Conservation (phyloP, 2,113 vertebrate genomes). For the Physeter macrocephalus region DNA sequence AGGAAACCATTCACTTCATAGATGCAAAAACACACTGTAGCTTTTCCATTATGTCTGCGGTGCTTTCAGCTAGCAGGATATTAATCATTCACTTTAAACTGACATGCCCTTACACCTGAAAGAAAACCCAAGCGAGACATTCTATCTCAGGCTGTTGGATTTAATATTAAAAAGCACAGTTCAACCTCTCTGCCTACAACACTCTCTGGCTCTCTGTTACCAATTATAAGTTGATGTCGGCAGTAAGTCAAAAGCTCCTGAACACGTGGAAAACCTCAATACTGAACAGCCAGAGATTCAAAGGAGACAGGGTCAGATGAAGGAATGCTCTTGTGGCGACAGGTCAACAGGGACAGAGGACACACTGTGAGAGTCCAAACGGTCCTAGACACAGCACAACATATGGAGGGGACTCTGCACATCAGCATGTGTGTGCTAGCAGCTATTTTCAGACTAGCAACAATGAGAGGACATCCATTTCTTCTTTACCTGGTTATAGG, state of each 20-base stretch:
- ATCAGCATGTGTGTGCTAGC: fast-evolving
- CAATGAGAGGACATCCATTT: fast-evolving
- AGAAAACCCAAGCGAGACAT: neutral
- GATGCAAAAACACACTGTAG: neutral
- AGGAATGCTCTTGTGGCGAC: fast-evolving
- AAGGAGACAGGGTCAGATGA: fast-evolving
- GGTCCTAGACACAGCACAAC: fast-evolving
- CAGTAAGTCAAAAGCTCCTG: neutral
- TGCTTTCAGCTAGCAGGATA: neutral
- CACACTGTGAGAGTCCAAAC: fast-evolving
- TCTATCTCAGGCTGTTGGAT: neutral
- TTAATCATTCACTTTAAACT: fast-evolving
- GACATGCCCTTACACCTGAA: neutral
- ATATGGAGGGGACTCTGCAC: fast-evolving
- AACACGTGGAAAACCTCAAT: neutral
- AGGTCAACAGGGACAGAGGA: fast-evolving
- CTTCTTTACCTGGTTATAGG: neutral
- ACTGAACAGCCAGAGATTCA: neutral
- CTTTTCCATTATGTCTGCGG: neutral
- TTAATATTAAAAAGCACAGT: neutral
- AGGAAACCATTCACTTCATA: neutral
- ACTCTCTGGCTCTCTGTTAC: no score
- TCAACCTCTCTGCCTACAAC: fast-evolving
- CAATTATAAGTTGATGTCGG: fast-evolving
- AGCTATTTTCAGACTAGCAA: neutral